Percentiles rank a stretch among this genome's conserved stretches.
phyloP scores from a whole-genome alignment of 2,113 vertebrate species.

The Limnothrissa miodon region DNA sequence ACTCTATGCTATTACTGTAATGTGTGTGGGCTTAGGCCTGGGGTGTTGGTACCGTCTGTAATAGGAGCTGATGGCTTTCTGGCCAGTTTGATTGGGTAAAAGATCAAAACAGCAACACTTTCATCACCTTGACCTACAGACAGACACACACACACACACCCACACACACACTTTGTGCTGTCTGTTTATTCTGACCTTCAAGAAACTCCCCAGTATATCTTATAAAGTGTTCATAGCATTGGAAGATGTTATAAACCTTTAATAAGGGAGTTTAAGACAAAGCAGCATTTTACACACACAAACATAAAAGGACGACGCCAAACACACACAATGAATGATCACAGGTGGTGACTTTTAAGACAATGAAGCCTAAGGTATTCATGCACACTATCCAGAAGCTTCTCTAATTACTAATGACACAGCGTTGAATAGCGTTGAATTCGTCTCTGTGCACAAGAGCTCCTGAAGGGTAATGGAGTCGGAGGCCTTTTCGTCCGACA shows the following conservation, averaged over 20 bases:
- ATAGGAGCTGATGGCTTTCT: slow-evolving; percentile 1
- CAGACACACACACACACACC: slow-evolving; percentile 7
- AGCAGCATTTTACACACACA: no score
- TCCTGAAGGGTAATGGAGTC: not conserved
- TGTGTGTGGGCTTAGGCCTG: not conserved
- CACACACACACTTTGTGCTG: not conserved
- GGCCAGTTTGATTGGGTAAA: not conserved
- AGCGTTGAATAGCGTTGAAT: not conserved
- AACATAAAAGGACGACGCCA: not conserved
- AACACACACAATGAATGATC: not conserved
- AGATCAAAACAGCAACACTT: not conserved
- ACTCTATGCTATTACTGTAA: slow-evolving; percentile 24
- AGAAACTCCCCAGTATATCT: no score
- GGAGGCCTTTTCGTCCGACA: not conserved
- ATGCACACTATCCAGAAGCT: not conserved
- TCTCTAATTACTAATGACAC: not conserved
- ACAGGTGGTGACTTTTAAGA: not conserved
- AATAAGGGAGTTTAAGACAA: no score
- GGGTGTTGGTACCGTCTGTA: slow-evolving; percentile 12
- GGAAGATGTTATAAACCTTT: no score
- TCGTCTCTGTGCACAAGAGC: not conserved
- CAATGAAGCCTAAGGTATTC: not conserved
- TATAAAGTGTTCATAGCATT: no score
- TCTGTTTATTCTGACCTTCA: no score
- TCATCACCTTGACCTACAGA: not conserved